phyloP scores from a whole-genome alignment of 2,797 vertebrate genomes.

The Calcarius lapponicus region DNA sequence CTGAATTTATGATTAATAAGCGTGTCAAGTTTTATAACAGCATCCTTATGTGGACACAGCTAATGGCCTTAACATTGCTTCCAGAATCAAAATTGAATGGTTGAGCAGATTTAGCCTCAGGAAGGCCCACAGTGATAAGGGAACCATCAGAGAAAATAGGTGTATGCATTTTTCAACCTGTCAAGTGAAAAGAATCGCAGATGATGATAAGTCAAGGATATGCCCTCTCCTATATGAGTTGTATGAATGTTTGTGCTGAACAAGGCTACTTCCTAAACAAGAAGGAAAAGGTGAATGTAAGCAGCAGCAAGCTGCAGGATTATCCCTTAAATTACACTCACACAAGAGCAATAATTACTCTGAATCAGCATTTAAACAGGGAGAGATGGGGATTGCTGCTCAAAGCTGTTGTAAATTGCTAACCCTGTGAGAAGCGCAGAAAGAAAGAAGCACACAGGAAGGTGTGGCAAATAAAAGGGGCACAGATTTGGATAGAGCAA shows the following conservation, averaged over 20 bases:
- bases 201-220: slow-evolving; percentile 47
- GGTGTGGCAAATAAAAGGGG: rapidly evolving
- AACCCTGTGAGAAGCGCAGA: neutral
- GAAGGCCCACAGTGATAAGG: slow-evolving; percentile 4
- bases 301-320: neutral
- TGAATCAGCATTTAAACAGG: slow-evolving; percentile 10
- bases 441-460: neutral
- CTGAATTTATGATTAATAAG: slow-evolving; percentile 66
- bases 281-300: neutral
- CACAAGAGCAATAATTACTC: slow-evolving; percentile 32
- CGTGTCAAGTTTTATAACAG: slow-evolving; percentile 50
- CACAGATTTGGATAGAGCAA: neutral
- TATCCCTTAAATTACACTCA: slow-evolving; percentile 6
- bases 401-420: neutral
- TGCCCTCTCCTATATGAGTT: slow-evolving; percentile 9
- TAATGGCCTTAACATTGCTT: slow-evolving; percentile 55
- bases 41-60: slow-evolving; percentile 38
- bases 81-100: slow-evolving; percentile 45
- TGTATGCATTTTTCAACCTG: slow-evolving; percentile 43
- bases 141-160: slow-evolving; percentile 48
- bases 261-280: neutral
- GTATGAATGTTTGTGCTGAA: slow-evolving; percentile 18
- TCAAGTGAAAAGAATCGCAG: slow-evolving; percentile 38
- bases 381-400: neutral
- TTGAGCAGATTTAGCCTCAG: slow-evolving; percentile 42